Evolutionary conservation across 1,140 invertebrate genomes (phyloP), one percentile per base, ranked within the genome.

Genomic region (Chrysopa pallens): DNA sequence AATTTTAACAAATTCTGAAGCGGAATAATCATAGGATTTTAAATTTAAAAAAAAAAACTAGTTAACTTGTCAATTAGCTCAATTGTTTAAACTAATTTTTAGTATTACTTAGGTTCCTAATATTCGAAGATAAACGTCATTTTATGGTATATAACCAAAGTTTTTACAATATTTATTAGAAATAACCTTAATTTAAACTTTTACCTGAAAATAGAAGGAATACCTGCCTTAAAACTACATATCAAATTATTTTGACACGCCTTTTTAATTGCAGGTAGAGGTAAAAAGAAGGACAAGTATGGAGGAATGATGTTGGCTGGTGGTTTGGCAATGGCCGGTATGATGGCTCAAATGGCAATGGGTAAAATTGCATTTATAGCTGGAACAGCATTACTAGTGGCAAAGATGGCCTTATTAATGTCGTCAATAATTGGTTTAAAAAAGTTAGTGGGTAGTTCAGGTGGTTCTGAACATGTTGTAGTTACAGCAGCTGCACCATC

Each of bases 351-450:
- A 58, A 54, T 78, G 57, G 71, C 74, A 36, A 70, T 78, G 46
- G 76, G 74, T 6, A 79, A 76, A 59, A 69, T 79, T 31, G 74
- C 74, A 7, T 66, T 79, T 39, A 57, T 77, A 29, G 73, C 76
- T 11, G 76, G 76, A 14, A 71, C 74, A 2, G 77, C 77, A 8
- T 59, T 80, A 29, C 59, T 80, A 6, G 69, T 78, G 15, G 71
- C 75, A 1, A 80, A 80, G 54, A 69, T 80, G 33, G 75, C 76
- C 1, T 53, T 80, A 8, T 60, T 78, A 36, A 53, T 79, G n/a
- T 74, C 76, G 3, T 64, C 70, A 3, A 66, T 80, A 50, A 69
- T 73, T 46, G 70, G 72, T 42, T 49, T 77, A 52, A 78, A 77
- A 58, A 78, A 77, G 55, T 62, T 64, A 39, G 63, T 65, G 5